Evolutionary conservation across 2,888 invertebrate species (phyloP), one percentile per base, ranked within the genome.

Genomic region (Philereme transversata): DNA sequence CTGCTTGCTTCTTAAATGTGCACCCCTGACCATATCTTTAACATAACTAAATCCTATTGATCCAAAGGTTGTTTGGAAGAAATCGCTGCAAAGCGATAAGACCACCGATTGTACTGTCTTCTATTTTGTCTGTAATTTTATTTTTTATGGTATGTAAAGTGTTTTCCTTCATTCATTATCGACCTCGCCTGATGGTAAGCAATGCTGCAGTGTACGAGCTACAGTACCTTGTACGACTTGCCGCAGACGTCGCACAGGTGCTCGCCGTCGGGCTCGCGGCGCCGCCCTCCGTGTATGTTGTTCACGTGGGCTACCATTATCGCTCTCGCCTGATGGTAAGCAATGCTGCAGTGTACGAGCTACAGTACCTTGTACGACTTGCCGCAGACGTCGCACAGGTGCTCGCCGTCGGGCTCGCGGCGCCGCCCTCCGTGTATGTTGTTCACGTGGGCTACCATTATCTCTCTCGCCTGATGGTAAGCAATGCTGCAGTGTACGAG

Each of bases 291-390:
- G 62, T 92, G 91, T 2, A 92, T 87, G 22, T 92, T 91, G 51
- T 87, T 88, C 67, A 90, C 81, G 41, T 92, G 91, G 0, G 90
- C 90, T 0, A 90, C 88, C 84, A 90, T 87, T 74, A 92, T 91
- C 49, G 91, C 91, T 0, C 90, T 85, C 0, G 91, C 91, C 68
- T 92, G 1, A 22, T 22, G 22, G 22, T 22, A 22, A 22, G 22
- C 22, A 22, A 22, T 22, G 22, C 22, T 22, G 22, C 22, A 22
- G 22, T 22, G 22, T 22, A 22, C 22, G 22, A 22, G 22, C 22
- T 22, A 41, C 47, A 43, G 57, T 57, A 89, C 90, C 83, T 87
- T 87, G 54, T 91, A 92, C 0, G 88, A 90, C 48, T 91, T 91
- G 0, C 91, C 91, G 57, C 91, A 92, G 1, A 91, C 82, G 3